Percentiles rank a stretch among this genome's conserved stretches.
phyloP scores from a whole-genome alignment of 1,140 invertebrate species.

The Aphelinus atriplicis region DNA sequence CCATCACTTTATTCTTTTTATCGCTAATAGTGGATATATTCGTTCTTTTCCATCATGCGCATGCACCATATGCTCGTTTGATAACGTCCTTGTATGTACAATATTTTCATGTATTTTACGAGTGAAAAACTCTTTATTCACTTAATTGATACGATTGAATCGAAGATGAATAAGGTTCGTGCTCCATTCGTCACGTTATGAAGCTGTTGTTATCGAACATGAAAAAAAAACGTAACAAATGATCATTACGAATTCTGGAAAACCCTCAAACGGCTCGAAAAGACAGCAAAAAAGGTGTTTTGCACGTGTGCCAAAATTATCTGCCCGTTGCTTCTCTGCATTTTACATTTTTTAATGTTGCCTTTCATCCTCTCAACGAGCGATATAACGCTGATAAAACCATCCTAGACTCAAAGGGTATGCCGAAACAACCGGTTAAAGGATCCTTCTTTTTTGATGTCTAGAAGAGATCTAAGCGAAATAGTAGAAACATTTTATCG shows the following conservation, averaged over 20 bases:
- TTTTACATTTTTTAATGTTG: conserved; percentile 23
- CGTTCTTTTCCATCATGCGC: background rate
- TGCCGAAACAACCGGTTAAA: conserved; percentile 46
- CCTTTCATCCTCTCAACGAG: conserved; percentile 43
- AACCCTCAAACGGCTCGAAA: conserved; percentile 31
- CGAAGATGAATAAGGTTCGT: too few species aligned
- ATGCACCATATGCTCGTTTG: background rate
- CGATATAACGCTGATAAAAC: conserved; percentile 53
- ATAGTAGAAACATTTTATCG: conserved; percentile 24
- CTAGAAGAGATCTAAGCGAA: conserved; percentile 36
- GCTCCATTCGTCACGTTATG: too few species aligned
- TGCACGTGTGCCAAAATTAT: conserved; percentile 22
- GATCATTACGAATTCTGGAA: background rate
- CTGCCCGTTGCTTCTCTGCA: conserved; percentile 30
- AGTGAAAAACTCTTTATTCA: too few species aligned
- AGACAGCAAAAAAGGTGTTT: too few species aligned
- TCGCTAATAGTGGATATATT: conserved; percentile 56
- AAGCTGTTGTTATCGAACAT: too few species aligned
- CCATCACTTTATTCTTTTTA: conserved; percentile 59
- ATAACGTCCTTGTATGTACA: too few species aligned
- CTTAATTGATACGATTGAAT: too few species aligned
- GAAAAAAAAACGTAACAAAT: too few species aligned
- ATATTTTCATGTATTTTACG: too few species aligned
- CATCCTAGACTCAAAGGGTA: conserved; percentile 44
- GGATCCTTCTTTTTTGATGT: background rate